Evolutionary conservation across 1,140 invertebrate species (phyloP), one percentile per base, ranked within the genome.

Genomic region (Cyrtorhinus lividipennis): DNA sequence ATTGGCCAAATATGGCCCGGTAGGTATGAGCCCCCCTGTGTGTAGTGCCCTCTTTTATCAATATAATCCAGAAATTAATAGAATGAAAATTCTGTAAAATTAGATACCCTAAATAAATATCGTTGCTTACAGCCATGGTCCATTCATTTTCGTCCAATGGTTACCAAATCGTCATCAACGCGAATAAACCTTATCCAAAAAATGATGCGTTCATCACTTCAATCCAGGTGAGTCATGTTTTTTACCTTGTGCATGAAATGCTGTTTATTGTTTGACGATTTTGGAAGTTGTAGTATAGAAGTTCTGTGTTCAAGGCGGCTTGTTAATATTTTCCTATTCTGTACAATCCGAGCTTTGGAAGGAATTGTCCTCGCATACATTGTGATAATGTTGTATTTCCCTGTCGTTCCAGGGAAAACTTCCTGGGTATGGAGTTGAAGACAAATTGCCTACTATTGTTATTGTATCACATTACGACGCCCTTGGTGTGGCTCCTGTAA

Each of bases 381-480:
- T n/a, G n/a, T n/a, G n/a, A n/a, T n/a, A n/a, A n/a, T n/a, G n/a
- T n/a, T n/a, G n/a, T 56, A 18, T n/a, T 18, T n/a, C 10, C 8
- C 5, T 56, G 48, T 58, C 68, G 61, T 76, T 92, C 62, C 82
- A 95, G 76, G 93, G 91, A 20, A 91, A 92, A 73, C 75, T 98
- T 56, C 76, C 84, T 57, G 90, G 90, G 0, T 82, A 82, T 69
- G 89, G 88, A 62, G 76, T 79, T 12, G 84, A 86, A 69, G 87
- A 87, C 64, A 89, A 90, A 74, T 77, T 81, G 66, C 90, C 92
- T 27, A 92, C 91, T 13, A 85, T 97, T 66, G 82, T 89, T 1
- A 76, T 98, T 66, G 89, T 94, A 20, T 88, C 94, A 2, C 90
- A 97, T 78, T 95, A 98, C 71, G 95, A 98, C 72, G 85, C 90